Percentiles rank a stretch among this genome's conserved stretches.
Evolutionary conservation across 2,888 invertebrate genomes (phyloP).

Genomic region (Limenitis camilla): DNA sequence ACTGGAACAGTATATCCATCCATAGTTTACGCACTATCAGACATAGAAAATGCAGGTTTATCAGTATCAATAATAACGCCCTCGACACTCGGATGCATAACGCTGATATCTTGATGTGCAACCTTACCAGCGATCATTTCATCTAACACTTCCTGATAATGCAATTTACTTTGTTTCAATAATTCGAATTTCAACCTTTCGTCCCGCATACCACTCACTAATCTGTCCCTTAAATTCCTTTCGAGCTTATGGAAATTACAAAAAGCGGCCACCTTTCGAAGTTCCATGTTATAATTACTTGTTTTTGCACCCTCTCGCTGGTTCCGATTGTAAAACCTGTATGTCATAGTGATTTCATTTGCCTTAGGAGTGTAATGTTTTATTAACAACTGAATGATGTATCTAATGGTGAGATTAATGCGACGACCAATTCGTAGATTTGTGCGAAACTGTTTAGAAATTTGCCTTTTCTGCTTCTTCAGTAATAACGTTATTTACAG

Average conservation of each 20-base stretch:
- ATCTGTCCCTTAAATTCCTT: neutral
- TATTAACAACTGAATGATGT: neutral
- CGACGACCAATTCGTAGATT: neutral
- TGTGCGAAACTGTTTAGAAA: neutral
- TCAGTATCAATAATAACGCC: too few species aligned
- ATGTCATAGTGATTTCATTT: too few species aligned
- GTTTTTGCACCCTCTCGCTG: neutral
- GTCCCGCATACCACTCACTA: neutral
- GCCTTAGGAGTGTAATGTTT: neutral
- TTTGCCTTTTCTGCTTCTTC: neutral
- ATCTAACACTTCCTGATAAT: neutral
- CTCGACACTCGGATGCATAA: too few species aligned
- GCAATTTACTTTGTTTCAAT: too few species aligned
- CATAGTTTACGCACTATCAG: too few species aligned
- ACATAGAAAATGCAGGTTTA: too few species aligned
- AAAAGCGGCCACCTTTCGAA: neutral
- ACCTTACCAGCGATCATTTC: too few species aligned
- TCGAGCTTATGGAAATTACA: neutral
- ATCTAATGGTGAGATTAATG: neutral
- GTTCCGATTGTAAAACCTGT: neutral
- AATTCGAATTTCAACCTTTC: too few species aligned
- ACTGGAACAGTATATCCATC: too few species aligned
- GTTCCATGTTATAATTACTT: neutral
- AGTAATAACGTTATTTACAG: neutral
- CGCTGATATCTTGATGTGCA: too few species aligned